These are phyloP conservation scores for Boloria euphrosyne DNA, from an alignment of 2,888 invertebrate genomes.

Conservation along the genomic window DNA sequence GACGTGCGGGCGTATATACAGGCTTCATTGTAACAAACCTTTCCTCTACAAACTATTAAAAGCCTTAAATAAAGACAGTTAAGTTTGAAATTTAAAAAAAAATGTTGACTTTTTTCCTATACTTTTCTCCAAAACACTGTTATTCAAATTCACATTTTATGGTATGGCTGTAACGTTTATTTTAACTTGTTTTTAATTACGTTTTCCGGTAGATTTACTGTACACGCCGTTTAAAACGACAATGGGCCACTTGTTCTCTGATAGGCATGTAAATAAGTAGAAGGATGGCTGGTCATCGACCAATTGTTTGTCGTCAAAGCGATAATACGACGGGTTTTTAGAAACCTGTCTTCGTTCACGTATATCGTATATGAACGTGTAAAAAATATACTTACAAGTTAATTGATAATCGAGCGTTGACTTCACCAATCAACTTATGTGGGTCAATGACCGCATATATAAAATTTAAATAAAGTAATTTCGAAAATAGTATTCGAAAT, in stretches of 20 bases:
- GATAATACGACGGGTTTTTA: slow-evolving; percentile 54
- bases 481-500: not conserved
- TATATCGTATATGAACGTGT: slow-evolving; percentile 26
- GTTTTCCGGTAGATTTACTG: slow-evolving; percentile 75
- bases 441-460: slow-evolving; percentile 22
- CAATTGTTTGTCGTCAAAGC: slow-evolving; percentile 52
- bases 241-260: slow-evolving; percentile 75
- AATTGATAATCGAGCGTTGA: slow-evolving; percentile 34
- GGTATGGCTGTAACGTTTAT: slow-evolving; percentile 39
- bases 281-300: slow-evolving; percentile 77
- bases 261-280: slow-evolving; percentile 79
- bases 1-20: slow-evolving; percentile 77
- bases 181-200: slow-evolving; percentile 45
- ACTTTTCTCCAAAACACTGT: slow-evolving; percentile 52
- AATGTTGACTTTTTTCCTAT: slow-evolving; percentile 48
- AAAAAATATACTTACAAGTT: slow-evolving; percentile 12
- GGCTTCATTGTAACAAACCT: slow-evolving; percentile 64
- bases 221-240: slow-evolving; percentile 62
- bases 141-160: slow-evolving; percentile 42
- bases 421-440: slow-evolving; percentile 19
- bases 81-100: slow-evolving; percentile 40
- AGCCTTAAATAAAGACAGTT: slow-evolving; percentile 38
- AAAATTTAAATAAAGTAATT: not conserved
- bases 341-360: slow-evolving; percentile 40
- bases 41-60: slow-evolving; percentile 35